Evolutionary conservation across 2,888 invertebrate species (phyloP).

Genomic region (Rhagium mordax): DNA sequence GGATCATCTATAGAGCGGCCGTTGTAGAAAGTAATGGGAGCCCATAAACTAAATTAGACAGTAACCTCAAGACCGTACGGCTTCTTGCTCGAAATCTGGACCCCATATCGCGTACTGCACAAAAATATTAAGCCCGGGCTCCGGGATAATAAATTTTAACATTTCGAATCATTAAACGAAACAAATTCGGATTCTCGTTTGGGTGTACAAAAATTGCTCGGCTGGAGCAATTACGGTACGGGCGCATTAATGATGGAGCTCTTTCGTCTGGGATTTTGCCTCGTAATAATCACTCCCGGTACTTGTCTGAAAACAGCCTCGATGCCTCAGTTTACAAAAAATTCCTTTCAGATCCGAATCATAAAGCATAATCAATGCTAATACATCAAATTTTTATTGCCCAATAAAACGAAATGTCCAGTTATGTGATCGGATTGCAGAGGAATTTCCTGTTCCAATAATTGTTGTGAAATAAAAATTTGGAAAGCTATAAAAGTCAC

Average conservation of each 20-base stretch:
- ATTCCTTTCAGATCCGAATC: too few species aligned
- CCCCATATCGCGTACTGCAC: not conserved
- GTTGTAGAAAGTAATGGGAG: slow-evolving; percentile 10
- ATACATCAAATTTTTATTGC: too few species aligned
- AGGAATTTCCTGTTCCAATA: too few species aligned
- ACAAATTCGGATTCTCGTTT: slow-evolving; percentile 16
- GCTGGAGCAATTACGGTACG: not conserved
- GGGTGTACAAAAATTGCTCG: slow-evolving; percentile 4
- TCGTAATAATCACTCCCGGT: too few species aligned
- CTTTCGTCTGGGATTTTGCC: too few species aligned
- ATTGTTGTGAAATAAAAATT: too few species aligned
- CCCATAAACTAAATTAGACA: slow-evolving; percentile 3
- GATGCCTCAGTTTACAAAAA: too few species aligned
- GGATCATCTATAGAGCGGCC: slow-evolving; percentile 5
- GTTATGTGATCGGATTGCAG: too few species aligned
- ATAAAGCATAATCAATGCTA: too few species aligned
- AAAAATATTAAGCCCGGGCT: not conserved
- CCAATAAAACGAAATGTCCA: too few species aligned
- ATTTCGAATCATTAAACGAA: slow-evolving; percentile 11
- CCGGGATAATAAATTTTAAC: not conserved
- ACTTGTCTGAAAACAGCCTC: too few species aligned
- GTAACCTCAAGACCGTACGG: not conserved
- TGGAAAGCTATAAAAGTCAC: too few species aligned
- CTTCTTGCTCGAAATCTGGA: slow-evolving; percentile 1
- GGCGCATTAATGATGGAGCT: not conserved